These are phyloP conservation scores for Pterocles burchelli DNA, from an alignment of 2,113 vertebrate species.

Conservation along the genomic window DNA sequence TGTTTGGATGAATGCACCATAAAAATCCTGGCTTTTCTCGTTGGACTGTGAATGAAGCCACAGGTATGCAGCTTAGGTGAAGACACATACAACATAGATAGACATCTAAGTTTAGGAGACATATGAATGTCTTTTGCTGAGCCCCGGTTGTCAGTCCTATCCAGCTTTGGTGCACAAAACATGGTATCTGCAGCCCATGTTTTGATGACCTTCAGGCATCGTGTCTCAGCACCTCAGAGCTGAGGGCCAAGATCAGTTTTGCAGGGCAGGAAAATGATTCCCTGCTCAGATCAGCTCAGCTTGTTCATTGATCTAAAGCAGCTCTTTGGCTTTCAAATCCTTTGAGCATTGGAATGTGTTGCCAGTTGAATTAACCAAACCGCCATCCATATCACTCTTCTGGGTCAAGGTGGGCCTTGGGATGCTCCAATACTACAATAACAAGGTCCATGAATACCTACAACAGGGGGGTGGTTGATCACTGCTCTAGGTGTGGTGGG, in stretches of 20 bases:
- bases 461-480: accelerated
- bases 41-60: neutral
- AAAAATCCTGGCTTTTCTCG: neutral
- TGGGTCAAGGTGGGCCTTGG: neutral
- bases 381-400: too few relatives aligned
- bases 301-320: neutral
- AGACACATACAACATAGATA: neutral
- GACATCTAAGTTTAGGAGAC: neutral
- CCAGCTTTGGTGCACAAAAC: neutral
- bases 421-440: neutral
- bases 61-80: neutral
- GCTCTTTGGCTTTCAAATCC: neutral
- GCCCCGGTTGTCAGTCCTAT: neutral
- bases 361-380: neutral
- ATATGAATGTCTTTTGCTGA: neutral
- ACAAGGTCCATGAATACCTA: too few relatives aligned
- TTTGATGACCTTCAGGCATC: neutral
- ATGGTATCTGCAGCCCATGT: neutral
- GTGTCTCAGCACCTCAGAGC: neutral
- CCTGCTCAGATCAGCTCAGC: neutral
- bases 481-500: neutral
- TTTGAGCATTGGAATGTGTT: neutral
- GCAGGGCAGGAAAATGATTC: neutral
- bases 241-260: neutral
- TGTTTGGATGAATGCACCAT: neutral